Evolutionary conservation across 2,888 invertebrate genomes (phyloP).

Genomic region (Synergus japonicus): DNA sequence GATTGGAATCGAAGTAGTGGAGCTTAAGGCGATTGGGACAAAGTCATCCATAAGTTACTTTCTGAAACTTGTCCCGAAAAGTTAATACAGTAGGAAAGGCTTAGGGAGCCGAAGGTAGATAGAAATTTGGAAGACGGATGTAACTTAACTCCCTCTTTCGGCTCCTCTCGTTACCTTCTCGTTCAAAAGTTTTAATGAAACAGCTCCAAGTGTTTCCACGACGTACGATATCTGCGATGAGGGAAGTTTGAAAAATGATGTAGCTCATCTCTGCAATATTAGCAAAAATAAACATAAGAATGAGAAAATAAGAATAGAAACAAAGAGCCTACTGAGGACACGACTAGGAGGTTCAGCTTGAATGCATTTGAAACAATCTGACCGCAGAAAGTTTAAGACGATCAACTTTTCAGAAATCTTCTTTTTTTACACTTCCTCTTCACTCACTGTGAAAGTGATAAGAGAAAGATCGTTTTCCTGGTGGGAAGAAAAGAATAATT

Average conservation of each 20-base stretch:
- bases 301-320: neutral
- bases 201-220: constrained; percentile 54
- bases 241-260: constrained; percentile 45
- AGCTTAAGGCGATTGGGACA: constrained; percentile 23
- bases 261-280: neutral
- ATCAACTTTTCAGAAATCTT: neutral
- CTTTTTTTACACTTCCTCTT: neutral
- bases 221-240: constrained; percentile 42
- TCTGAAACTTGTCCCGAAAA: constrained; percentile 13
- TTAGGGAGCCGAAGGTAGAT: constrained; percentile 24
- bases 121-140: constrained; percentile 43
- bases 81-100: constrained; percentile 35
- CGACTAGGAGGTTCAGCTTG: constrained; percentile 6
- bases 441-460: neutral
- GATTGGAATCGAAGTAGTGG: constrained; percentile 21
- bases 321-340: neutral
- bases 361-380: neutral
- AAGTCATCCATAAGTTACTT: constrained; percentile 17
- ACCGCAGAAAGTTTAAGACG: neutral
- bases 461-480: neutral
- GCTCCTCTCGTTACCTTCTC: constrained; percentile 40
- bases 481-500: neutral
- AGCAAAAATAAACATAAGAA: neutral
- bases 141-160: constrained; percentile 12
- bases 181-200: constrained; percentile 58